These are phyloP conservation scores for Tychaedon coryphoeus DNA, from an alignment of 2,113 vertebrate species.

Conservation along the genomic window DNA sequence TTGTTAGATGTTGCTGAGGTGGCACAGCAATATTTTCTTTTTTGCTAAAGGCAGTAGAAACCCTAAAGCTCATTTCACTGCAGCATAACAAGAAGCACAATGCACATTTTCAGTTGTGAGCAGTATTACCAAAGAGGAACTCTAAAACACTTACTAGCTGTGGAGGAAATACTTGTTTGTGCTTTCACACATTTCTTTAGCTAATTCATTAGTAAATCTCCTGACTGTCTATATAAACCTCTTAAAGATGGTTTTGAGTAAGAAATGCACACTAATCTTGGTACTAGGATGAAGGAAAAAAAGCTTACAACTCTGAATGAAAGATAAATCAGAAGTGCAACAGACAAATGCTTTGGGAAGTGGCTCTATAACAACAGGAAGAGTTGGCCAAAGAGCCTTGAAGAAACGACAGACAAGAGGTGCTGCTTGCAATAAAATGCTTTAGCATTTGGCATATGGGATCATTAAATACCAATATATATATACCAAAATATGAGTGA, in stretches of 20 bases:
- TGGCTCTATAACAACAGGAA: neutral
- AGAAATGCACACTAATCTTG: neutral
- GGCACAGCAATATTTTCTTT: neutral
- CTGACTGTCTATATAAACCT: neutral
- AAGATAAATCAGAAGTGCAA: neutral
- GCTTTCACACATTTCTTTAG: neutral
- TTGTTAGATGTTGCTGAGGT: neutral
- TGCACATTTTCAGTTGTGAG: neutral
- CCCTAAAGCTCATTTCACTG: neutral
- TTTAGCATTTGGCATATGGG: conserved; percentile 63
- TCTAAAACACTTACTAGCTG: neutral
- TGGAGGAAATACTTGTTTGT: neutral
- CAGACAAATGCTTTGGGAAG: neutral
- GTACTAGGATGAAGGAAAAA: neutral
- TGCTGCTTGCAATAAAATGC: conserved; percentile 50
- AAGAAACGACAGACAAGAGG: conserved; percentile 30
- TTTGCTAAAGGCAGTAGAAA: neutral
- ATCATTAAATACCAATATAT: conserved; percentile 46
- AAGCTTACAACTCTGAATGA: neutral
- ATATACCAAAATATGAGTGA: neutral
- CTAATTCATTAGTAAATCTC: neutral
- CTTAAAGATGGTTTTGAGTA: neutral
- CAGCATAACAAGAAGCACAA: neutral
- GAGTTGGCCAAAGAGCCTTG: neutral
- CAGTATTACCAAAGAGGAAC: neutral